These are phyloP conservation scores for Sebastes itinus DNA, from an alignment of 2,797 vertebrate genomes.

Conservation along the genomic window DNA sequence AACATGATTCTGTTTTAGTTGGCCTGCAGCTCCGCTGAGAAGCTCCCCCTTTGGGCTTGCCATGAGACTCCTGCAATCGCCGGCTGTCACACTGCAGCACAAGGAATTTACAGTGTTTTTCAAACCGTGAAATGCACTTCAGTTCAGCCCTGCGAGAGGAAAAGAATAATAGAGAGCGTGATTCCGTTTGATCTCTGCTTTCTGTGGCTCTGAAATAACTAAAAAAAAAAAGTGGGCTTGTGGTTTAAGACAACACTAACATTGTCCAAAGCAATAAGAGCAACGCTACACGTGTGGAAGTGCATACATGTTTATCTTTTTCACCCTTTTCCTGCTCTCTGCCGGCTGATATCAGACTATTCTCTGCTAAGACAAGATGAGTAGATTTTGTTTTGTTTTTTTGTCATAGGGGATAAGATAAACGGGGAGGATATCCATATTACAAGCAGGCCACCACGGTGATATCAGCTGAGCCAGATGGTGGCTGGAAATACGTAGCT, in stretches of 20 bases:
- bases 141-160: slow-evolving; percentile 52
- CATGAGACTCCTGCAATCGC: slow-evolving; percentile 57
- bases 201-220: slow-evolving; percentile 44
- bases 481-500: slow-evolving; percentile 61
- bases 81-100: slow-evolving; percentile 63
- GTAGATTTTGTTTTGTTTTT: slow-evolving; percentile 39
- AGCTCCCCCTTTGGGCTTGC: slow-evolving; percentile 57
- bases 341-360: slow-evolving; percentile 33
- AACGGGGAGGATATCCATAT: slow-evolving; percentile 38
- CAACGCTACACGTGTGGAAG: background rate
- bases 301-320: slow-evolving; percentile 59
- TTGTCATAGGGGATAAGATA: slow-evolving; percentile 52
- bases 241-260: slow-evolving; percentile 46
- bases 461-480: slow-evolving; percentile 77
- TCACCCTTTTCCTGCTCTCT: slow-evolving; percentile 43
- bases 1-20: slow-evolving; percentile 83
- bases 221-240: background rate
- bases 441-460: slow-evolving; percentile 5
- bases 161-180: slow-evolving; percentile 57
- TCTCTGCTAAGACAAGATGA: slow-evolving; percentile 60
- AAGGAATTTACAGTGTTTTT: slow-evolving; percentile 66
- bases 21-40: slow-evolving; percentile 71
- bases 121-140: slow-evolving; percentile 63
- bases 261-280: slow-evolving; percentile 37
- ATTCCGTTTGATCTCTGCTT: slow-evolving; percentile 59